These are phyloP conservation scores for Seladonia tumulorum DNA, from an alignment of 2,888 invertebrate genomes.

Conservation along the genomic window DNA sequence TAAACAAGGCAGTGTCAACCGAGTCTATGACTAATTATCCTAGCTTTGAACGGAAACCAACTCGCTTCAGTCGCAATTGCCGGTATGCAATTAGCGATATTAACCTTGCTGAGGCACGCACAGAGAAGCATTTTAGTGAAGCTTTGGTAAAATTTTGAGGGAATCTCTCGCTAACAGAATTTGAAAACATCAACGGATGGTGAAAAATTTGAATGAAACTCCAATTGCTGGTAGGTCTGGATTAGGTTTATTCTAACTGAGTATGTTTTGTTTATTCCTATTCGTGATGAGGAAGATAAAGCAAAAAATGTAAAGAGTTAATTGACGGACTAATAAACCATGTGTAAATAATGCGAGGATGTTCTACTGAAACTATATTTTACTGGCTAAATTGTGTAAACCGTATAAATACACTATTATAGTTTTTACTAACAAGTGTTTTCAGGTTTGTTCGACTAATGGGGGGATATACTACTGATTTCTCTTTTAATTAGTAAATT, in stretches of 20 bases:
- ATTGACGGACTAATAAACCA: background rate
- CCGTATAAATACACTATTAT: too few relatives aligned
- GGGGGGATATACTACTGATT: too few relatives aligned
- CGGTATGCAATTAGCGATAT: conserved; percentile 4
- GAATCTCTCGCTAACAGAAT: background rate
- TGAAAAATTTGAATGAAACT: background rate
- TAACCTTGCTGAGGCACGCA: background rate
- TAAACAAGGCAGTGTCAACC: background rate
- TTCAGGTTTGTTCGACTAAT: too few relatives aligned
- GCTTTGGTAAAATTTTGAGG: background rate
- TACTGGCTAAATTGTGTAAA: too few relatives aligned
- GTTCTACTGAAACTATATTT: too few relatives aligned
- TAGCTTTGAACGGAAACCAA: background rate
- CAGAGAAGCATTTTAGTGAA: background rate
- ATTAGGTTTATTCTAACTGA: background rate
- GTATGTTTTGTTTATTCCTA: background rate
- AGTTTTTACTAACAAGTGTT: too few relatives aligned
- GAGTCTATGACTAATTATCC: background rate
- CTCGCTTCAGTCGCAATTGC: background rate
- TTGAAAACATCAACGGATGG: background rate
- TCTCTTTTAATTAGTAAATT: too few relatives aligned
- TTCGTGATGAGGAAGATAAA: background rate
- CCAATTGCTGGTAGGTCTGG: background rate
- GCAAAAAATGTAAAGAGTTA: background rate
- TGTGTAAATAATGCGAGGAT: too few relatives aligned